Percentiles rank a stretch among this genome's conserved stretches.
These are phyloP conservation scores for Oryzias woworae DNA, from an alignment of 2,113 vertebrate genomes.

Conservation along the genomic window DNA sequence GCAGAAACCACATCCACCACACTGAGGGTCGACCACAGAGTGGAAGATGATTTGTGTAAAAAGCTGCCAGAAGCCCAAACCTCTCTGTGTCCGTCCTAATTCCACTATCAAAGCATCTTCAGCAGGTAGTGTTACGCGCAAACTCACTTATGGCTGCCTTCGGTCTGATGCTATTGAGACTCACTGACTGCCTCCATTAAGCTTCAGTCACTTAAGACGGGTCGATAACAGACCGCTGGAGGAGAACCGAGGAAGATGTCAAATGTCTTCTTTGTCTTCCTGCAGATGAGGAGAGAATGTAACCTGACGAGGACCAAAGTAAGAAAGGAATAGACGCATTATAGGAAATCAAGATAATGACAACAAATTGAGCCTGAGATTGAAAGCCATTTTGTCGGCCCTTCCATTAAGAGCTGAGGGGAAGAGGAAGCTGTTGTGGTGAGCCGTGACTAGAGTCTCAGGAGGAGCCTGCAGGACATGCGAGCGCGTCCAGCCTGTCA, in stretches of 20 bases:
- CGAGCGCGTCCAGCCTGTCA: no score
- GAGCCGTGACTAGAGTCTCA: no score
- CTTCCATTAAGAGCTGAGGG: neutral
- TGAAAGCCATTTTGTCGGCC: neutral
- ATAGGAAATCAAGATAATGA: neutral
- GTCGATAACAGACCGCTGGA: conserved; percentile 27
- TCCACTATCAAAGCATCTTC: conserved; percentile 35
- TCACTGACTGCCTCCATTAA: conserved; percentile 42
- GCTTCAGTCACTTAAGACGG: conserved; percentile 35
- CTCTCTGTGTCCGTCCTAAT: conserved; percentile 24
- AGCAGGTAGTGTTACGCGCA: conserved; percentile 44
- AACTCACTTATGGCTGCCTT: conserved; percentile 44
- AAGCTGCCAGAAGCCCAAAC: conserved; percentile 10
- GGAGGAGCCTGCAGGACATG: no score
- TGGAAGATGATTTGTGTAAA: conserved; percentile 17
- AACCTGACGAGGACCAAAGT: neutral
- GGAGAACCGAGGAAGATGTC: conserved; percentile 16
- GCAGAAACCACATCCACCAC: conserved; percentile 15
- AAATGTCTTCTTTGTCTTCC: neutral
- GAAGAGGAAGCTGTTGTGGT: neutral
- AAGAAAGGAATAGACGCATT: neutral
- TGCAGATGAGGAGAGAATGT: neutral
- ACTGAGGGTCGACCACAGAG: conserved; percentile 9
- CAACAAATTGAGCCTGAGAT: neutral
- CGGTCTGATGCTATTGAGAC: conserved; percentile 20